A percentile compares a stretch with the other conserved stretches of the same genome.
These are phyloP conservation scores for Rhodophaea formosa DNA, from an alignment of 2,888 invertebrate genomes.

Conservation along the genomic window DNA sequence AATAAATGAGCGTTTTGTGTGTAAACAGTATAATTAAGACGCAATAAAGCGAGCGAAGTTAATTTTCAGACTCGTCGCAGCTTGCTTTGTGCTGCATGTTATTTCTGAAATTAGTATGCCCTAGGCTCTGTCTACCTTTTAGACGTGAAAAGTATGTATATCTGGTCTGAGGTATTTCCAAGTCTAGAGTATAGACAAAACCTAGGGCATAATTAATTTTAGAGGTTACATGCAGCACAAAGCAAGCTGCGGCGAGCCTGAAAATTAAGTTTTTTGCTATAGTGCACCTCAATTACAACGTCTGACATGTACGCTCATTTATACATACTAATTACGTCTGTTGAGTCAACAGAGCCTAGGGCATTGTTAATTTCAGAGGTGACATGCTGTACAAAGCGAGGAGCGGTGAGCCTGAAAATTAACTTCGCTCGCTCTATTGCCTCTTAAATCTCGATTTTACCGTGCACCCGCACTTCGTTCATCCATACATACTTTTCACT, in stretches of 20 bases:
- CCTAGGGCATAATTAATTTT: no score
- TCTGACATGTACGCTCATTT: background rate
- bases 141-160: no score
- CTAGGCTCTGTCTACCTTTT: no score
- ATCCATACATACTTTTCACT: no score
- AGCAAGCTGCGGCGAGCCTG: conserved; percentile 74
- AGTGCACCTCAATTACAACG: conserved; percentile 54
- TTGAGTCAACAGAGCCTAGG: no score
- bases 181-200: no score
- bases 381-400: conserved; percentile 73
- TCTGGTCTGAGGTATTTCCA: no score
- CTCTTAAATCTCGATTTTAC: no score
- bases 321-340: no score
- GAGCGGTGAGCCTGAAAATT: conserved; percentile 77
- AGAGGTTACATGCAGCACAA: conserved; percentile 56
- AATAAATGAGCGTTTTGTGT: no score
- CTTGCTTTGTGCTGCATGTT: conserved; percentile 61
- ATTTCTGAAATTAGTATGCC: conserved; percentile 52
- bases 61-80: conserved; percentile 77
- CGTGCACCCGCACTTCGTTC: no score
- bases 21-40: conserved; percentile 35
- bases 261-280: conserved; percentile 76
- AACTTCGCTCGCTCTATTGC: conserved; percentile 75
- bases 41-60: conserved; percentile 76
- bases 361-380: conserved; percentile 64